Evolutionary conservation across 2,797 vertebrate species (phyloP), one percentile per base, ranked within the genome.

Genomic region (Amniataba percoides): DNA sequence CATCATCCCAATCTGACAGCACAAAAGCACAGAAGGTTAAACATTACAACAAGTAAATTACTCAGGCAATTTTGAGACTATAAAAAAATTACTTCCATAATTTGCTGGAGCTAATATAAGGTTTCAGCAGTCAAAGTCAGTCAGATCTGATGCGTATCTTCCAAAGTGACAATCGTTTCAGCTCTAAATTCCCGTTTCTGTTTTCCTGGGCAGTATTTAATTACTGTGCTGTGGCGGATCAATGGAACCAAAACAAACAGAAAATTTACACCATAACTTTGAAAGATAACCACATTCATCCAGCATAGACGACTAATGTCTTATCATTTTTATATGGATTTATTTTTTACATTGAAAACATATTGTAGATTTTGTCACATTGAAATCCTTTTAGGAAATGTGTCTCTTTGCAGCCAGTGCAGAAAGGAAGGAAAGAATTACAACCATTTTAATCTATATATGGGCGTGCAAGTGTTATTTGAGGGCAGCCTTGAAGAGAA

Each of bases 1-100:
- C 85, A 73, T 95, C 76, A 0, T 89, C 58, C 93, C 91, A 94
- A 5, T 82, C 93, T 95, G 71, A 60, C 31, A 31, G 57, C n/a
- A n/a, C n/a, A n/a, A 81, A 46, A 73, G 31, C 53, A 64, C 23
- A 56, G 23, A 58, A 40, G 21, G 7, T 48, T 34, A 16, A 69
- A n/a, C 11, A 25, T 60, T 21, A 79, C 12, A 52, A 52, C 19
- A 14, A 3, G 18, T 23, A n/a, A 62, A 73, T 80, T 63, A 61
- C 65, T 71, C 27, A 61, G 51, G 43, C 1, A 1, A 14, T 31
- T 31, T 60, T 31, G 14, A 21, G n/a, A 68, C n/a, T 59, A 21
- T 51, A 8, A 59, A 18, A 49, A 77, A 77, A 62, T 43, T 8
- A 62, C 21, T 51, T 42, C 15, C 25, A 4, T 21, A 40, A 10